Evolutionary conservation across 2,113 vertebrate genomes (phyloP), one percentile per base, ranked within the genome.

Genomic region (Sitta europaea): DNA sequence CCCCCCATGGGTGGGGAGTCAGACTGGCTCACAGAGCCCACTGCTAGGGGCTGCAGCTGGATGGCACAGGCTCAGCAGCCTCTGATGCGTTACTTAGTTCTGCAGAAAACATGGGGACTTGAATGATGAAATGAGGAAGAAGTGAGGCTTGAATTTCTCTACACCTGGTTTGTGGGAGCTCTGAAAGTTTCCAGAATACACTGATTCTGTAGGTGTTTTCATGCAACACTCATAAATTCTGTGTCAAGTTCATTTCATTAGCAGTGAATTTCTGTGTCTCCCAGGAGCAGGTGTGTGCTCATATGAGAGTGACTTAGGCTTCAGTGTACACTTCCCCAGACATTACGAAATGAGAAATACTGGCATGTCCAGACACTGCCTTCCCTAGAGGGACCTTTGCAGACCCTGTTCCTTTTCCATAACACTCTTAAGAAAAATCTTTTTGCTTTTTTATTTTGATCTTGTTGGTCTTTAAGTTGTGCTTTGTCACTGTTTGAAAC

Each of bases 81-180:
- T 68, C 82, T n/a, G n/a, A 24, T 48, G 36, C 51, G 33, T 36
- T 28, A 12, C 54, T 79, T 76, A 73, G 92, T 90, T 93, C 92
- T 90, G 67, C 88, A 79, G 31, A 76, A 73, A 47, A 23, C 38
- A 35, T 20, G 22, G 90, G 88, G 94, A 90, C 78, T 79, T 50
- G 35, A 75, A 47, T 71, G 73, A 40, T 82, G 70, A 94, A 95
- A 93, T 80, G 72, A 92, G 94, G 92, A 96, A 83, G 90, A 90
- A 43, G 38, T 14, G 71, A 86, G 27, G 12, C 50, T 73, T 88
- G 45, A 79, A 79, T 86, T 94, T 93, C 67, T 83, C 55, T 70
- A 27, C 35, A 43, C 55, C 38, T 90, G 71, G 71, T 80, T 83
- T 80, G 86, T 62, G 59, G 79, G 82, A 57, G 47, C 71, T 58